Base-by-base conservation (phyloP, 37 sponge, comb jelly and placozoan genomes). In the Theonella swinhoei region DNA sequence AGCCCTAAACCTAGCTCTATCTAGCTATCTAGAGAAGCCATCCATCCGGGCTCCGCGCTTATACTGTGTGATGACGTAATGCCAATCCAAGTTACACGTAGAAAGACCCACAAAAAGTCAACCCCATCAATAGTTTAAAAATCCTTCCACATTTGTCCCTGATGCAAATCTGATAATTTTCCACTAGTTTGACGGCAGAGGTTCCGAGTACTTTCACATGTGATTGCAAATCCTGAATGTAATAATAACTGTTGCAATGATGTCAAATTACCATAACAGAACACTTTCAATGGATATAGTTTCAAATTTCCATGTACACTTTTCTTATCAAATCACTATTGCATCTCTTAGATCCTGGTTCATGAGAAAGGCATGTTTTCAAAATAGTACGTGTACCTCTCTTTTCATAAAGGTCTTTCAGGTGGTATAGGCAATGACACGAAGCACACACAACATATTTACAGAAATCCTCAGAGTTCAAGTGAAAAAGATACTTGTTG, bases 101-200 rank as follows among this genome's bases (percentile, higher is more conserved):
- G n/a, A n/a, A n/a, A n/a, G n/a, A n/a, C n/a, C n/a, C n/a, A n/a
- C n/a, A n/a, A n/a, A n/a, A n/a, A n/a, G n/a, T n/a, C n/a, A n/a
- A n/a, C n/a, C n/a, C 63, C 72, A 31, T 81, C 30, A 19, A 59
- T 59, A 3, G 30, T 3, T 25, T 3, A 5, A 81, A 69, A 69
- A 22, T 81, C 62, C 59, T 71, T 70, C 82, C 82, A 81, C 3
- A 81, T 70, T 2, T 42, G 23, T 33, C 82, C 82, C 47, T 81
- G 72, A 54, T 71, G 71, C 17, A 81, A 20, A 43, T 81, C 82
- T 4, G 11, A 4, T 39, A 77, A 20, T 33, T 22, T 39, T 25
- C 60, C 75, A 1, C n/a, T 28, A 43, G 28, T 74, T 19, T 1
- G n/a, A n/a, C n/a, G n/a, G n/a, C n/a, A n/a, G n/a, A n/a, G n/a